Conservation (phyloP, 2,797 vertebrate genomes). For the Chloroceryle inda region DNA sequence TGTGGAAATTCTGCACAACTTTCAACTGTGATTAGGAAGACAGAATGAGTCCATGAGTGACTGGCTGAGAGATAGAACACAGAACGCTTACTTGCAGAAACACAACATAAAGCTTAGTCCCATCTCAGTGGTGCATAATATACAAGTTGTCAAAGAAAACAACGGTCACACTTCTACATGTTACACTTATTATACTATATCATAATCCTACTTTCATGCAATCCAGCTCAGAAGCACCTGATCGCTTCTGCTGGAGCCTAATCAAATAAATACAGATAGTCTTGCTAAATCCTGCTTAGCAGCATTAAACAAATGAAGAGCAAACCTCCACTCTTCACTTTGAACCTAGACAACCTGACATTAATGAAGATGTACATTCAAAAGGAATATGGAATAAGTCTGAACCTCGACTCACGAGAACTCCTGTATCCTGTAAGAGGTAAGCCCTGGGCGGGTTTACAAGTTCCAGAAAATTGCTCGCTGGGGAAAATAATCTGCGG, state of each 20-base stretch:
- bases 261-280: background rate
- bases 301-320: background rate
- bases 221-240: background rate
- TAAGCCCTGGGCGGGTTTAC: background rate
- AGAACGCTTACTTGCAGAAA: background rate
- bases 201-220: background rate
- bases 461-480: background rate
- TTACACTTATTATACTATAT: accelerated
- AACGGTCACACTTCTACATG: accelerated
- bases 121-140: background rate
- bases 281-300: background rate
- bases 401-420: background rate
- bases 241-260: background rate
- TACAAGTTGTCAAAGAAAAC: background rate
- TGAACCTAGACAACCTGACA: background rate
- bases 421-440: background rate
- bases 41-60: background rate
- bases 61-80: accelerated
- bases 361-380: background rate
- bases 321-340: background rate
- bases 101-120: background rate
- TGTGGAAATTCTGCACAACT: accelerated
- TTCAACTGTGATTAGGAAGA: background rate
- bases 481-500: slow-evolving; percentile 7
- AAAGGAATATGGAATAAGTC: background rate